Evolutionary conservation across 2,113 vertebrate species (phyloP).

Genomic region (Dunckerocampus dactyliophorus): DNA sequence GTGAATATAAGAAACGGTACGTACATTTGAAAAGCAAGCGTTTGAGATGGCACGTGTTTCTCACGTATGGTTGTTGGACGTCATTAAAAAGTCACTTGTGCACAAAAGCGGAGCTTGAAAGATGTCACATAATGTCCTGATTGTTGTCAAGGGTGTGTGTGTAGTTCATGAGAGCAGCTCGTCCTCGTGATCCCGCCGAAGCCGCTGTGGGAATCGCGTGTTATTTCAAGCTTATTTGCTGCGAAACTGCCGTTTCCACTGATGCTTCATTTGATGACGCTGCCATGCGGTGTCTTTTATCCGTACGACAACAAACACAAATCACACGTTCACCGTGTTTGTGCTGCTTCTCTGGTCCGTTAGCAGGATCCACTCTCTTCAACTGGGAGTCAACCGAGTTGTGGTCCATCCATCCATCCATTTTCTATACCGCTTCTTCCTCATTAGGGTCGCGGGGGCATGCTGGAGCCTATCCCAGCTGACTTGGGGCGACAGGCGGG

Average conservation of each 20-base stretch:
- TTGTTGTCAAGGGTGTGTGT: background rate
- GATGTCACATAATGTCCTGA: background rate
- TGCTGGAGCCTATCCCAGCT: too few relatives aligned
- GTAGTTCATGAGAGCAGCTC: conserved; percentile 35
- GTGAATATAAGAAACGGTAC: too few relatives aligned
- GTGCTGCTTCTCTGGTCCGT: background rate
- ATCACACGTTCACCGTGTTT: background rate
- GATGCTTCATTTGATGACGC: conserved; percentile 7
- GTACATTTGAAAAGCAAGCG: too few relatives aligned
- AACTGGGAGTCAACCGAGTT: conserved; percentile 24
- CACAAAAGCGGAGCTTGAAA: too few relatives aligned
- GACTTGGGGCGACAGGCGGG: too few relatives aligned
- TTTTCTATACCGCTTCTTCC: too few relatives aligned
- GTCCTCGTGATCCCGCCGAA: conserved; percentile 14
- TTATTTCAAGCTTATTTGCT: conserved; percentile 27
- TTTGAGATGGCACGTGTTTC: too few relatives aligned
- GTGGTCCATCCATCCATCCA: too few relatives aligned
- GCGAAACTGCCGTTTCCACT: conserved; percentile 21
- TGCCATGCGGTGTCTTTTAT: background rate
- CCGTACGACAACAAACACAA: background rate
- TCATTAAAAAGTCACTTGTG: too few relatives aligned
- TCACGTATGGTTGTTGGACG: too few relatives aligned
- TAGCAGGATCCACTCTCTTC: conserved; percentile 12
- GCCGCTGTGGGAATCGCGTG: conserved; percentile 16
- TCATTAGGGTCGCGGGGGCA: too few relatives aligned